A percentile compares a stretch with the other conserved stretches of the same genome.
phyloP scores from a whole-genome alignment of 2,797 vertebrate genomes.

The Chrysocyon brachyurus region DNA sequence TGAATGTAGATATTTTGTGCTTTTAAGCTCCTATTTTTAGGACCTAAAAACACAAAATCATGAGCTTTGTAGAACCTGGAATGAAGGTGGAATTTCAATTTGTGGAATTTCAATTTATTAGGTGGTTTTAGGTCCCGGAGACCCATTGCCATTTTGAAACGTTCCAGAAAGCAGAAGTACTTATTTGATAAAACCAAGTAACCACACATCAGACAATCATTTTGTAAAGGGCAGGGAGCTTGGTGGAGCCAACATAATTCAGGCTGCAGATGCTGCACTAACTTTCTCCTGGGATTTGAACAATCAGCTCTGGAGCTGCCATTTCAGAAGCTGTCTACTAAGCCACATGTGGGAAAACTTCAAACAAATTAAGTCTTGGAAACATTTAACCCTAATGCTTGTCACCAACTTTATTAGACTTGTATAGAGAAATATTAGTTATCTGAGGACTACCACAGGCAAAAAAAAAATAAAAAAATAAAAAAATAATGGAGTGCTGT shows the following conservation, averaged over 20 bases:
- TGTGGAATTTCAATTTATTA: neutral
- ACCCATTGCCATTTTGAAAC: conserved; percentile 60
- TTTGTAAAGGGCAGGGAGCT: conserved; percentile 82
- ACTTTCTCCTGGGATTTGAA: conserved; percentile 78
- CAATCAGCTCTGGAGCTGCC: conserved; percentile 72
- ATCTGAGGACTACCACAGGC: conserved; percentile 40
- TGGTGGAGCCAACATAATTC: conserved; percentile 85
- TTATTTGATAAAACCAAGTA: conserved; percentile 79
- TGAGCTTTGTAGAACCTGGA: neutral
- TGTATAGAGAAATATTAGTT: conserved; percentile 61
- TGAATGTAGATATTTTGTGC: neutral
- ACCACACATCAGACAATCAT: conserved; percentile 73
- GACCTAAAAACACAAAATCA: neutral
- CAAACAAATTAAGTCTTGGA: conserved; percentile 72
- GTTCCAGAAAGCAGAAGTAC: conserved; percentile 73
- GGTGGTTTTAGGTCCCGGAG: conserved; percentile 57
- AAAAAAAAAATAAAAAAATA: neutral
- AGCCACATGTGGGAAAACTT: conserved; percentile 71
- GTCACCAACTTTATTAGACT: conserved; percentile 63
- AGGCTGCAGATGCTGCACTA: conserved; percentile 75
- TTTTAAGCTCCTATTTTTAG: neutral
- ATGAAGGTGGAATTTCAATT: neutral
- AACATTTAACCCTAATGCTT: conserved; percentile 70
- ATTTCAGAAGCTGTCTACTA: conserved; percentile 78
- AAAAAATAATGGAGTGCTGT: conserved; percentile 54